These are phyloP conservation scores for Bombus balteatus DNA, from an alignment of 1,140 invertebrate species.

Conservation along the genomic window DNA sequence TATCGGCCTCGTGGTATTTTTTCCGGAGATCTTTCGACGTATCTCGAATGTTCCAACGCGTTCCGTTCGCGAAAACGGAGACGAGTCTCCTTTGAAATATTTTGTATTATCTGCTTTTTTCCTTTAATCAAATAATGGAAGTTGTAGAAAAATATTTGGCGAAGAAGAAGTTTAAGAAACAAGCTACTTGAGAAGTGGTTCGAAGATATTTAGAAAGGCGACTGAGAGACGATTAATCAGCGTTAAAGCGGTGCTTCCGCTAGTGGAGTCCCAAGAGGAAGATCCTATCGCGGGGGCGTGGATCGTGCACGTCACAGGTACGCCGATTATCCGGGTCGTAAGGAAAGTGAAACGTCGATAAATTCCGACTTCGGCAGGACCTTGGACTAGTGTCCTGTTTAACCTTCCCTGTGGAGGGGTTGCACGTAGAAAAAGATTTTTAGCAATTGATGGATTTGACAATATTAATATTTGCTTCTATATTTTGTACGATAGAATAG, in stretches of 20 bases:
- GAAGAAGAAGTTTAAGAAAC: neutral
- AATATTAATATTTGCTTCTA: neutral
- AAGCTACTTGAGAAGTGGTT: neutral
- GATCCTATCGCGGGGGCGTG: constrained; percentile 43
- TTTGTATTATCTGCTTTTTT: no score
- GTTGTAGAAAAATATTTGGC: no score
- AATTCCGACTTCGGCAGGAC: constrained; percentile 55
- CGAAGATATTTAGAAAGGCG: neutral
- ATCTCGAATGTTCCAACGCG: neutral
- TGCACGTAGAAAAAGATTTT: neutral
- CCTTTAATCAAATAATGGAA: no score
- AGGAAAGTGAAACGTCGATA: constrained; percentile 64
- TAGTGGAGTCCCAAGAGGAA: constrained; percentile 3
- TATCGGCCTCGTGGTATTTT: neutral
- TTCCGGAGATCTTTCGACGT: neutral
- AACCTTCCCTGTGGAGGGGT: neutral
- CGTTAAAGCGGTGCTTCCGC: constrained; percentile 23
- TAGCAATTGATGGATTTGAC: neutral
- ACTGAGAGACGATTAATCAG: constrained; percentile 26
- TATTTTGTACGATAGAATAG: neutral
- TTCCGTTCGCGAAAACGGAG: neutral
- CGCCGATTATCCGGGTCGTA: constrained; percentile 52
- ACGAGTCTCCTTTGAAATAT: neutral
- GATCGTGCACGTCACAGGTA: constrained; percentile 41
- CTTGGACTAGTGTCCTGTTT: constrained; percentile 53